A percentile compares a stretch with the other conserved stretches of the same genome.
phyloP scores from a whole-genome alignment of 2,888 invertebrate genomes.

The Cheilosia impressa region DNA sequence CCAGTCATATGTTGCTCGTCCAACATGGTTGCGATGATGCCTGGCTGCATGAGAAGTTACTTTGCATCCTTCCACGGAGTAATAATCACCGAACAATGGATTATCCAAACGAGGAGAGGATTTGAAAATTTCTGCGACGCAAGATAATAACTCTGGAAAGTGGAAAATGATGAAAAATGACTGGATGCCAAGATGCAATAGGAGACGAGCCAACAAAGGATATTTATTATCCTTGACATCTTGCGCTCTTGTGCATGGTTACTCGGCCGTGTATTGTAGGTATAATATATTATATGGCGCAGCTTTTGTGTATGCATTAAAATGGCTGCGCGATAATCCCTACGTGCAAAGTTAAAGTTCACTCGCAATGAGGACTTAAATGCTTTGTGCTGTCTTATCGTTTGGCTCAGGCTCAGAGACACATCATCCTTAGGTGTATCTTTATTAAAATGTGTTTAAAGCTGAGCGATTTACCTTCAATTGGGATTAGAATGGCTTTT shows the following conservation, averaged over 20 bases:
- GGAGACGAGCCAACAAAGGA: slow-evolving; percentile 44
- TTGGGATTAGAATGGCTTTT: too few species aligned
- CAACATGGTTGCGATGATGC: slow-evolving; percentile 19
- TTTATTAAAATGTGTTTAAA: not conserved
- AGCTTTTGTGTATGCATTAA: slow-evolving; percentile 16
- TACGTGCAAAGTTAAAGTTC: not conserved
- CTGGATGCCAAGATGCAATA: slow-evolving; percentile 34
- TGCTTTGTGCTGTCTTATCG: not conserved
- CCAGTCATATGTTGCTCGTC: slow-evolving; percentile 22
- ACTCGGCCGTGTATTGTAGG: not conserved
- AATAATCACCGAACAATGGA: slow-evolving; percentile 53
- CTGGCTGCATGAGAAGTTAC: slow-evolving; percentile 28
- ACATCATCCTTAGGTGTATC: not conserved
- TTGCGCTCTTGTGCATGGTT: slow-evolving; percentile 12
- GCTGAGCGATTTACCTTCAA: too few species aligned
- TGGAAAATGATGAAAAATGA: slow-evolving; percentile 40
- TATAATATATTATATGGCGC: not conserved
- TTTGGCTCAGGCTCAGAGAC: not conserved
- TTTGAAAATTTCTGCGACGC: not conserved
- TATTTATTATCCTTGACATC: slow-evolving; percentile 60
- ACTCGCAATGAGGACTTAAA: not conserved
- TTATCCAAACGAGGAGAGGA: not conserved
- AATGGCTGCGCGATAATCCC: slow-evolving; percentile 15
- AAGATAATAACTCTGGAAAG: slow-evolving; percentile 17
- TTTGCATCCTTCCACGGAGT: slow-evolving; percentile 21